Conservation (phyloP, 1,140 invertebrate species). For the Arion vulgaris region DNA sequence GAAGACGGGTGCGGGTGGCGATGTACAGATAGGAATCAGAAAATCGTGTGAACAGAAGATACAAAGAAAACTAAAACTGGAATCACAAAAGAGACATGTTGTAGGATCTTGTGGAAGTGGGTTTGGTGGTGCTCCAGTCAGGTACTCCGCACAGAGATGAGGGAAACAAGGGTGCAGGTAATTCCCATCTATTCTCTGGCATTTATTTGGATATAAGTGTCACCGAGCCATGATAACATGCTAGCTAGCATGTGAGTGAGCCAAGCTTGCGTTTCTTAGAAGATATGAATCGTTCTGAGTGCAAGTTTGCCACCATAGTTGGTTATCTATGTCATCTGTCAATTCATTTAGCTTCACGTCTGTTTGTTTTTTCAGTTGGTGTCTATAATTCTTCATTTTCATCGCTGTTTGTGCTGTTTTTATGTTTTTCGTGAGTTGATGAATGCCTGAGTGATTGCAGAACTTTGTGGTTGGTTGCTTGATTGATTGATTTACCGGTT, state of each 20-base stretch:
- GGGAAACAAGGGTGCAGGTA: not conserved
- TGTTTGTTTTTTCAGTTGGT: slow-evolving; percentile 17
- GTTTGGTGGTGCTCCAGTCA: not conserved
- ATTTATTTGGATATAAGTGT: slow-evolving; percentile 7
- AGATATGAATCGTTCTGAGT: not conserved
- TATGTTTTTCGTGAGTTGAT: not conserved
- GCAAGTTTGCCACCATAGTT: not conserved
- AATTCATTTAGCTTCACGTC: not conserved
- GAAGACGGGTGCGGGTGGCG: not conserved
- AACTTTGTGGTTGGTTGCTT: not conserved
- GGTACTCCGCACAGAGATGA: not conserved
- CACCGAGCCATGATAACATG: not conserved
- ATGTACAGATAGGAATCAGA: not conserved
- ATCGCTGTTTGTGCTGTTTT: not conserved
- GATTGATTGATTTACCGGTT: not conserved
- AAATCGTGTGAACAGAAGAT: not conserved
- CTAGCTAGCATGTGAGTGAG: not conserved
- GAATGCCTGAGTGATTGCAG: not conserved
- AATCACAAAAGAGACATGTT: slow-evolving; percentile 2
- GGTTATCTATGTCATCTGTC: not conserved
- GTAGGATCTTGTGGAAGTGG: not conserved
- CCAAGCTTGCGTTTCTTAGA: not conserved
- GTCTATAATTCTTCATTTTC: not conserved
- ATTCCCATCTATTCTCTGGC: not conserved
- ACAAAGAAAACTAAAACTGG: not conserved